These are phyloP conservation scores for Sylvia atricapilla DNA, from an alignment of 2,113 vertebrate genomes.

Conservation along the genomic window DNA sequence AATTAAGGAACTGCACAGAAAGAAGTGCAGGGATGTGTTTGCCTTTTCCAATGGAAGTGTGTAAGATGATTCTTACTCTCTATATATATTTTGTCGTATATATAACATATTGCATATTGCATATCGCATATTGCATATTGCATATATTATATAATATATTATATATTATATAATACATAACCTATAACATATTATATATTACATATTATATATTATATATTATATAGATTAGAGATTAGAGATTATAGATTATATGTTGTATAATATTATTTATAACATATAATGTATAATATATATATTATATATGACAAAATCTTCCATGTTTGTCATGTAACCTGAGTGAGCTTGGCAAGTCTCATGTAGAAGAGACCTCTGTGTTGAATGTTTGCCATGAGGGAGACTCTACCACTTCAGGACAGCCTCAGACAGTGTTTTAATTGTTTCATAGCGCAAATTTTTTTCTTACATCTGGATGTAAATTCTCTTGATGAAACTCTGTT, in stretches of 20 bases:
- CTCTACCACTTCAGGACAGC: background rate
- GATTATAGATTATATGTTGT: too few relatives aligned
- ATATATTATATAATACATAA: too few relatives aligned
- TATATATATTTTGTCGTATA: too few relatives aligned
- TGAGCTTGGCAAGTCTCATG: background rate
- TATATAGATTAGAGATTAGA: too few relatives aligned
- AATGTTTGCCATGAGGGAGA: background rate
- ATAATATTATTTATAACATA: too few relatives aligned
- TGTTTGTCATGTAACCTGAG: background rate
- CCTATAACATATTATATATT: too few relatives aligned
- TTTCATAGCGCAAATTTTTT: background rate
- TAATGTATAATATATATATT: too few relatives aligned
- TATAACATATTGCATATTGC: too few relatives aligned
- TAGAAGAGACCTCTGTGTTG: background rate
- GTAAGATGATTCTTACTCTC: too few relatives aligned
- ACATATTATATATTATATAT: too few relatives aligned
- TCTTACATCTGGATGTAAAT: background rate
- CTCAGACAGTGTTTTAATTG: background rate
- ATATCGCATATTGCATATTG: too few relatives aligned
- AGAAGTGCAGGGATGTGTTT: background rate
- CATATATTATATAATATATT: too few relatives aligned
- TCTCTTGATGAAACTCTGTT: background rate
- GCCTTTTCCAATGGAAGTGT: background rate
- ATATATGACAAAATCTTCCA: background rate
- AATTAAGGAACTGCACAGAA: background rate